A percentile compares a stretch with the other conserved stretches of the same genome.
phyloP scores from a whole-genome alignment of 2,113 vertebrate species.

The Pycnonotus jocosus region DNA sequence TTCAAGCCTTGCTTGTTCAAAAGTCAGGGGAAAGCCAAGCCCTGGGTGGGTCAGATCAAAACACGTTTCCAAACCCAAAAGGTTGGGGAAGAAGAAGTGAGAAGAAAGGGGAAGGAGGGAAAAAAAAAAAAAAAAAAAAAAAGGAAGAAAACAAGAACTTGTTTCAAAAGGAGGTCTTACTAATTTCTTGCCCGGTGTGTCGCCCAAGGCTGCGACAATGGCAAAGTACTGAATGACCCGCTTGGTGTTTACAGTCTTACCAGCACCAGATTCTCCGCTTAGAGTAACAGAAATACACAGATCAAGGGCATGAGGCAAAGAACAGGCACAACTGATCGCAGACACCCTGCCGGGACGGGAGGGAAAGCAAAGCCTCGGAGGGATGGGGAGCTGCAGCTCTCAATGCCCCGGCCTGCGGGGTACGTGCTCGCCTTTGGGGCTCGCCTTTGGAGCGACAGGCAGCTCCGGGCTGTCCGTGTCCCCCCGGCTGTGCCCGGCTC shows the following conservation, averaged over 20 bases:
- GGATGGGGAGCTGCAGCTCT: accelerated
- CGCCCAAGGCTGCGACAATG: slow-evolving; percentile 93
- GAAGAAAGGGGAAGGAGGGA: not conserved
- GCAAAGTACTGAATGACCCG: slow-evolving; percentile 98
- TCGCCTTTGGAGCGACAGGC: not conserved
- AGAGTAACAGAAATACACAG: slow-evolving; percentile 78
- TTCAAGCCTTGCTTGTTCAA: slow-evolving; percentile 73
- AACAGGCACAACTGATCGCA: slow-evolving; percentile 1
- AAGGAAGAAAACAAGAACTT: slow-evolving; percentile 41
- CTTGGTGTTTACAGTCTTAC: slow-evolving; percentile 99
- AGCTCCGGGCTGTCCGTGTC: not conserved
- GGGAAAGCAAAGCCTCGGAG: accelerated
- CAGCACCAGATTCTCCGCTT: slow-evolving; percentile 98
- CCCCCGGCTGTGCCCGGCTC: not conserved
- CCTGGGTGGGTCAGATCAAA: slow-evolving; percentile 36
- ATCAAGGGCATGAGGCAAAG: slow-evolving; percentile 68
- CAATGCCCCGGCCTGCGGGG: not conserved
- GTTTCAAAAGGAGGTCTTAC: slow-evolving; percentile 71
- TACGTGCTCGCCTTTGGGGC: not conserved
- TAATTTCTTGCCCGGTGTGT: slow-evolving; percentile 83
- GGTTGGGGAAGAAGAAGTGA: not conserved
- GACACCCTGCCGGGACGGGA: not conserved
- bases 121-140: not conserved
- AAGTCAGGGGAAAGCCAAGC: slow-evolving; percentile 54
- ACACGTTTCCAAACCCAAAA: slow-evolving; percentile 57